These are phyloP conservation scores for Eptatretus burgeri DNA, from an alignment of 2,113 vertebrate genomes.

Conservation along the genomic window DNA sequence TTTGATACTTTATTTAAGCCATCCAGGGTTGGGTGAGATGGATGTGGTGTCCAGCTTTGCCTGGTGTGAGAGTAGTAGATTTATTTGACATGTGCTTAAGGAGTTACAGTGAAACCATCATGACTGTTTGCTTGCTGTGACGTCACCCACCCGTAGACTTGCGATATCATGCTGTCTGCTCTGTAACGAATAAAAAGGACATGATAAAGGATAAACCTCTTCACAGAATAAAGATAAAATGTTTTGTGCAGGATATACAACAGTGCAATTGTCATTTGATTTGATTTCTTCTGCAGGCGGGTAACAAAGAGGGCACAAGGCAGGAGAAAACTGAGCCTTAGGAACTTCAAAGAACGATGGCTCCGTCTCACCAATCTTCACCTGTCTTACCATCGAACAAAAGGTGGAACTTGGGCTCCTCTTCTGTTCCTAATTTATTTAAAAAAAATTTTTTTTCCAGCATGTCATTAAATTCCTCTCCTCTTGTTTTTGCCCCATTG, in stretches of 20 bases:
- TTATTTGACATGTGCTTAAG: background rate
- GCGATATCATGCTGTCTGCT: background rate
- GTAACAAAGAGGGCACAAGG: constrained; percentile 96
- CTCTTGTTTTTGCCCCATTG: background rate
- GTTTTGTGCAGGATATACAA: background rate
- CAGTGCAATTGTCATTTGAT: constrained; percentile 8
- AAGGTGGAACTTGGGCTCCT: constrained; percentile 30
- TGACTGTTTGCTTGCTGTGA: background rate
- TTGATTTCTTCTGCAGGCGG: constrained; percentile 23
- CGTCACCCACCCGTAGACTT: background rate
- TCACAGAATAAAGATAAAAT: constrained; percentile 8
- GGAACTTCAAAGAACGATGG: constrained; percentile 97
- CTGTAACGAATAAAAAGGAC: background rate
- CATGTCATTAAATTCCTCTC: background rate
- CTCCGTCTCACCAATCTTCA: constrained; percentile 89
- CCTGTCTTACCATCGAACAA: constrained; percentile 82
- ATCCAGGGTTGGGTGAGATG: background rate
- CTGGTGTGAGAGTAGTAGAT: background rate
- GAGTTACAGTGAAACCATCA: background rate
- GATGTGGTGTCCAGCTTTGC: background rate
- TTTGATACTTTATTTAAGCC: background rate
- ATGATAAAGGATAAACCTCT: constrained; percentile 7
- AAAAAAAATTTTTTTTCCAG: background rate
- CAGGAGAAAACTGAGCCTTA: constrained; percentile 78
- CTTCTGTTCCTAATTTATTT: constrained; percentile 1